Evolutionary conservation across 1,140 invertebrate species (phyloP), one percentile per base, ranked within the genome.

Genomic region (Harpegnathos saltator): DNA sequence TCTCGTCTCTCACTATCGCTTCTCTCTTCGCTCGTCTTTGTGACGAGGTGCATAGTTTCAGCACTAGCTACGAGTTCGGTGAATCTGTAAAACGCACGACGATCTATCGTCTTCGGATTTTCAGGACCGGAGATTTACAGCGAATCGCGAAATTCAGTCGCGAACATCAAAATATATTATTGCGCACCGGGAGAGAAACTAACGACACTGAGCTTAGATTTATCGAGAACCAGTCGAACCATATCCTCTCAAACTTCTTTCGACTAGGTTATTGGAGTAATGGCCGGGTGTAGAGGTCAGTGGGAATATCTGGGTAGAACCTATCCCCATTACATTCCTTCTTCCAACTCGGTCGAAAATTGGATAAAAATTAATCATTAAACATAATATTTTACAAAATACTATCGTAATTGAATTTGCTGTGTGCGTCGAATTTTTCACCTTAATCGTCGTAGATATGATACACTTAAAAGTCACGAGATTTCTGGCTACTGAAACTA

Each of bases 61-160:
- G 52, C 54, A 66, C 26, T 82, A 22, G 75, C 52, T 22, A 12
- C 26, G 75, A 44, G 52, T 80, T 80, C 69, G 26, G 73, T n/a
- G 69, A 74, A 52, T 26, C 52, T 38, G 9, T 26, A 26, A n/a
- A n/a, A n/a, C n/a, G n/a, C n/a, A n/a, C n/a, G n/a, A 15, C 4
- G 48, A 52, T 48, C 48, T 50, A 74, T 82, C 74, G 69, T 82
- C 69, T 33, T 33, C 15, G 58, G 56, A 62, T 74, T 50, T 56
- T 72, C 24, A 38, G 61, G 58, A 58, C 48, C 52, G 38, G 24
- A 58, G 65, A 80, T 80, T 59, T 48, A 22, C 24, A 69, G 22
- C 75, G 68, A 80, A 58, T 80, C 65, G 73, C 44, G 54, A 58
- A 69, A 78, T 78, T 65, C 52, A 52, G 58, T 71, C 69, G 75